Base-by-base conservation (phyloP, 2,113 vertebrate genomes). In the Carassius auratus region DNA sequence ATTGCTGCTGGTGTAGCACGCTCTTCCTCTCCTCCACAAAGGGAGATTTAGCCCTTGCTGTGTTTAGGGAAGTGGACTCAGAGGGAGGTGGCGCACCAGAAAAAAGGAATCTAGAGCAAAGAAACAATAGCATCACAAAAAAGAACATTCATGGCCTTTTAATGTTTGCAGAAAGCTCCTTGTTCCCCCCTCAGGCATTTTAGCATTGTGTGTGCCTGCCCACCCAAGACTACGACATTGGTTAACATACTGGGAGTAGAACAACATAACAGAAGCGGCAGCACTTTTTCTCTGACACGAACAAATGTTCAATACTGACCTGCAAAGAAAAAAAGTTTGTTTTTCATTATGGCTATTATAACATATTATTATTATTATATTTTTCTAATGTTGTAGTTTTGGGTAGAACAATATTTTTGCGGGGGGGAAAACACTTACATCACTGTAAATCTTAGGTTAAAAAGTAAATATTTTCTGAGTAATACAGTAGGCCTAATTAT, bases 1-100 rank as follows among this genome's bases (percentile, higher is more conserved):
- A 84, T 76, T 81, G 69, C 62, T 88, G 61, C 17, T 64, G 48
- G 23, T 81, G 23, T 64, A 86, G 83, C 76, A 38, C 33, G 73
- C 75, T 86, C 69, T 78, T 86, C 76, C 80, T 83, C 77, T 86
- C n/a, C 64, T 62, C 76, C 52, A 88, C 85, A 88, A 88, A 88
- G 81, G 42, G 42, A 83, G 26, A 79, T 85, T 85, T 88, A 76
- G 64, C 55, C 75, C 87, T 85, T 64, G 81, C 76, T 76, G 87
- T 33, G 81, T 48, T 52, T 76, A 81, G 62, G 85, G 73, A 88
- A 88, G 82, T 64, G 42, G 9, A 81, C 69, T 33, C 62, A 82
- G 52, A 61, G 52, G 71, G 85, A 81, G 76, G 85, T 81, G 73
- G 36, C 30, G 23, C n/a, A 77, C n/a, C 69, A 84, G 33, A 73